Base-by-base conservation (phyloP, 2,113 vertebrate species). In the Heteronetta atricapilla region DNA sequence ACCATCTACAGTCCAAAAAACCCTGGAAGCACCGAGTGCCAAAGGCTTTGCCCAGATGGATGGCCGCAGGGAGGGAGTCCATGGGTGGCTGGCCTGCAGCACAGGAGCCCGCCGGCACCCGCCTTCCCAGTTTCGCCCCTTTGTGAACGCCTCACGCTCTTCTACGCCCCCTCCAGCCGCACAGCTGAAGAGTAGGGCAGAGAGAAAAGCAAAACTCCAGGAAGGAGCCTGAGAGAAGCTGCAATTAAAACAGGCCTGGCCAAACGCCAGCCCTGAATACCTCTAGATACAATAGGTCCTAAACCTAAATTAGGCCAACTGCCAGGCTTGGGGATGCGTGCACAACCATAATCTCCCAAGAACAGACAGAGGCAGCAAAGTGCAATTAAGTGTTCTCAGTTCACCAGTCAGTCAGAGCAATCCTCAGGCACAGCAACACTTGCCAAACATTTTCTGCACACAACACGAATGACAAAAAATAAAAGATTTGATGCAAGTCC, bases 211-310 rank as follows among this genome's bases (percentile, higher is more conserved):
- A 59, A 53, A 93, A 58, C 90, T 86, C 86, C 93, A 89, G 93
- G 93, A 95, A 96, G 81, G 77, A 94, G 95, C 83, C 94, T 96
- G 96, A 96, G 90, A 97, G 92, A 95, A 96, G 94, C 90, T 76
- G 94, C 94, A 96, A 96, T 96, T 96, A 97, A 93, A 97, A 92
- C 69, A 79, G 74, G 81, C 66, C 93, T 96, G 94, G 93, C 92
- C 53, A 42, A 79, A 82, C 5, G 90, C 96, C 95, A 96, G 86
- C 80, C 66, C 74, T 85, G 93, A 96, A 93, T 97, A 93, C 93
- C 66, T 95, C 83, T 40, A 73, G 83, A 92, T 82, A 96, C 93
- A 97, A 96, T 92, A 92, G 83, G 66, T 92, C 69, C 90, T 90
- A 94, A 96, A 94, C 80, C 89, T 90, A 95, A 97, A 96, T 97